Base-by-base conservation (phyloP, 2,797 vertebrate genomes). In the Brachymystax lenok region DNA sequence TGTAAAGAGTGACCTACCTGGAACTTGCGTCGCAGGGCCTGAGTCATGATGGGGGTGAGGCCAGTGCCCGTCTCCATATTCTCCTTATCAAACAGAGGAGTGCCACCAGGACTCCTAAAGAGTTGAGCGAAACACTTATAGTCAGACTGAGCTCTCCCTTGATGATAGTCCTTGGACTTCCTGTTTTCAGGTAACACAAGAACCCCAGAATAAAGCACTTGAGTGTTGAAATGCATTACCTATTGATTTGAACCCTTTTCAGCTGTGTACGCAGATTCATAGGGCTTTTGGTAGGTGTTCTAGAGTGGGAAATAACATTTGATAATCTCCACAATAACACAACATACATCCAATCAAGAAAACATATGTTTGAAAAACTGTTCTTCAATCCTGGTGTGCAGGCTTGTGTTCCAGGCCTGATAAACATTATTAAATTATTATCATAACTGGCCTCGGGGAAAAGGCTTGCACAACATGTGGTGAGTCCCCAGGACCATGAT, bases 31-130 rank as follows among this genome's bases (percentile, higher is more conserved):
- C 90, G 90, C 2, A 96, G 89, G 8, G 93, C 94, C 75, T 73
- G 88, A 0, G 93, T 94, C 93, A 95, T 93, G 67, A 95, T 79
- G 1, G 94, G 93, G 0, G 93, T 95, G 64, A 95, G 71, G 54
- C 92, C 93, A 69, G 92, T 91, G 28, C 95, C 94, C 64, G 89
- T 94, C 0, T 94, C 94, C 16, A 80, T 77, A 81, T 96, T 96
- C 79, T 96, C 95, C 83, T 96, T 95, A 56, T 82, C 91, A 1
- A 82, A 88, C 28, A 95, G 77, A 2, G 95, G 95, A 19, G 95
- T 95, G 56, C 95, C 94, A 19, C 95, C 95, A 27, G 95, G 95
- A 80, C 94, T 95, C 77, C 95, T 96, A 16, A 10, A 40, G 64
- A 24, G 82, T 63, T 5, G 52, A 33, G 28, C 17, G 73, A 6